phyloP scores from a whole-genome alignment of 2,113 vertebrate genomes.

The Gopherus flavomarginatus region DNA sequence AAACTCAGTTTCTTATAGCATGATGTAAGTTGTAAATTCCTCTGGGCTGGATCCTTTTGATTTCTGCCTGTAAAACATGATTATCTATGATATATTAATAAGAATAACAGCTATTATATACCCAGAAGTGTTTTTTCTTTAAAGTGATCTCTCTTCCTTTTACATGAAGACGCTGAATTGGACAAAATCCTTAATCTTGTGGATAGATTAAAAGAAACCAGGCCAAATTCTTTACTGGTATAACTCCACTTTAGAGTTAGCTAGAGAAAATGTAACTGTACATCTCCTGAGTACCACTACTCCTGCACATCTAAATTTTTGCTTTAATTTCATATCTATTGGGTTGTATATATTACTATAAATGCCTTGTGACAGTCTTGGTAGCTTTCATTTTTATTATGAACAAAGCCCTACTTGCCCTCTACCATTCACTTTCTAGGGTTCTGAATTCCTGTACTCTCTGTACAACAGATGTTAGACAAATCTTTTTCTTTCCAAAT shows the following conservation, averaged over 20 bases:
- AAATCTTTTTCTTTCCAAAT: conserved; percentile 20
- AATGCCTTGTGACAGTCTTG: not conserved
- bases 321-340: conserved; percentile 21
- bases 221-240: not conserved
- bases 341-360: not conserved
- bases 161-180: not conserved
- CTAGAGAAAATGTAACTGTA: not conserved
- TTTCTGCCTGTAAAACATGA: not conserved
- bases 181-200: not conserved
- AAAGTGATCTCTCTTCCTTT: not conserved
- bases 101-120: not conserved
- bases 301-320: not conserved
- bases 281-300: not conserved
- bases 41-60: not conserved
- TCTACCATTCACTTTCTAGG: not conserved
- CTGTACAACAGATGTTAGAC: conserved; percentile 1
- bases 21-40: not conserved
- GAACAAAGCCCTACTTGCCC: not conserved
- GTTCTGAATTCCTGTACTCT: not conserved
- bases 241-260: not conserved
- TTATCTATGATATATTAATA: not conserved
- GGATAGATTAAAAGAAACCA: not conserved
- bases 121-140: not conserved
- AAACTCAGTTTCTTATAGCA: rapidly evolving
- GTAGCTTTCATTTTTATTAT: conserved; percentile 6